Evolutionary conservation across 2,797 vertebrate species (phyloP), one percentile per base, ranked within the genome.

Genomic region (Cyprinodon diabolis): DNA sequence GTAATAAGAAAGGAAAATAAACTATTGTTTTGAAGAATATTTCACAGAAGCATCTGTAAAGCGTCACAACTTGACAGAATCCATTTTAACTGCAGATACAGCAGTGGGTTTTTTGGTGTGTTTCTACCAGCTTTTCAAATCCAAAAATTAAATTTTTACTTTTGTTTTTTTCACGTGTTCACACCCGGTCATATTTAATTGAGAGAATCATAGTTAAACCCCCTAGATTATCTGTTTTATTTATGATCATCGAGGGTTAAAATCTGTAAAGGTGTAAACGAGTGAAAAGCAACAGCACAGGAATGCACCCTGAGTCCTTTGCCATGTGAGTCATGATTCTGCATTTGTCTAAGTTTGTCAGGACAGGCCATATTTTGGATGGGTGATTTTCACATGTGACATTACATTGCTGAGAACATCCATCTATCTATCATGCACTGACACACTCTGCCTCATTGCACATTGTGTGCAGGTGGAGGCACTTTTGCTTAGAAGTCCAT

Each of bases 381-480:
- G 89, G 86, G 69, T 87, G 87, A 81, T 88, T 93, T 92, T 90
- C 89, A 91, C 80, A 84, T 91, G 89, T 91, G 90, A 90, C 91
- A 91, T 91, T 88, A 84, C 90, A 87, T 89, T 82, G 84, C 90
- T 73, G 87, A 87, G 86, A 88, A 86, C 86, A 90, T 92, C 90
- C 90, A 83, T 89, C 92, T 82, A 94, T 93, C 91, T 85, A 92
- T 93, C 90, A 91, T 54, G 62, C 60, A 37, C 69, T 91, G 92
- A 91, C 92, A 87, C 21, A 69, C 69, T n/a, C 85, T 74, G 90
- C 88, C 90, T 93, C 92, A 93, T 93, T 93, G 91, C 90, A 86
- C 92, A 91, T 76, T 68, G 68, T 79, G 84, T 82, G 88, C 92
- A 90, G 90, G 88, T 89, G 89, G 83, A 85, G 87, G 90, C 84